Percentiles rank a stretch among this genome's conserved stretches.
These are phyloP conservation scores for Drosophila tsacasi DNA, from an alignment of 1,140 invertebrate species.

Conservation along the genomic window DNA sequence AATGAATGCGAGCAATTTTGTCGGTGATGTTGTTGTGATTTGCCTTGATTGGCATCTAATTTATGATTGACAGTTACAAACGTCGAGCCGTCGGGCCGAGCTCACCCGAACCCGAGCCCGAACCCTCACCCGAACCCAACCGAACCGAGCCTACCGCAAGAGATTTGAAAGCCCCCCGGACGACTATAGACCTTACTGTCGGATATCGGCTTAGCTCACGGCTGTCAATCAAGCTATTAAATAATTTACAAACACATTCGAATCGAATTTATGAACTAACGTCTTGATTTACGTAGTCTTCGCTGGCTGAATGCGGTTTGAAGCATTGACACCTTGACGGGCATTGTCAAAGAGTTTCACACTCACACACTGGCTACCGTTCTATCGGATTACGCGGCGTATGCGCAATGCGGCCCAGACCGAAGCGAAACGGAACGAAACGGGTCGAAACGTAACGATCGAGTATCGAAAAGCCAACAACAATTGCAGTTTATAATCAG, in stretches of 20 bases:
- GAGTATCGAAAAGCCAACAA: conserved; percentile 24
- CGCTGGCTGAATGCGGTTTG: conserved; percentile 66
- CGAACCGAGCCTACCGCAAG: conserved; percentile 41
- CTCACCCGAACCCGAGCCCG: neutral
- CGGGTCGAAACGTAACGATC: conserved; percentile 9
- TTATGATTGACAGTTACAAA: conserved; percentile 82
- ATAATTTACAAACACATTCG: conserved; percentile 42
- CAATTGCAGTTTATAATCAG: conserved; percentile 47
- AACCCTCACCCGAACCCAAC: no score
- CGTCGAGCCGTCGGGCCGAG: conserved; percentile 27
- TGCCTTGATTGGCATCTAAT: conserved; percentile 78
- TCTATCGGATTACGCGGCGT: conserved; percentile 62
- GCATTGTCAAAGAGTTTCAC: conserved; percentile 55
- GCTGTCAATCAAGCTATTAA: conserved; percentile 58
- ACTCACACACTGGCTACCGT: conserved; percentile 25
- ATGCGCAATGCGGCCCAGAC: conserved; percentile 55
- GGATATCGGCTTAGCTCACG: conserved; percentile 49
- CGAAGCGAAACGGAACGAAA: neutral
- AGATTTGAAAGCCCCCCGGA: conserved; percentile 33
- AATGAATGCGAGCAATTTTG: conserved; percentile 66
- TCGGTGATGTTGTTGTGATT: conserved; percentile 59
- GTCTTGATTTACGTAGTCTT: conserved; percentile 65
- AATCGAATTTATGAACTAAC: conserved; percentile 56
- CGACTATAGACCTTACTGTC: conserved; percentile 37
- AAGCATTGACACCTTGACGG: conserved; percentile 66